These are phyloP conservation scores for Dendrocincla fuliginosa DNA, from an alignment of 2,797 vertebrate genomes.

Conservation along the genomic window DNA sequence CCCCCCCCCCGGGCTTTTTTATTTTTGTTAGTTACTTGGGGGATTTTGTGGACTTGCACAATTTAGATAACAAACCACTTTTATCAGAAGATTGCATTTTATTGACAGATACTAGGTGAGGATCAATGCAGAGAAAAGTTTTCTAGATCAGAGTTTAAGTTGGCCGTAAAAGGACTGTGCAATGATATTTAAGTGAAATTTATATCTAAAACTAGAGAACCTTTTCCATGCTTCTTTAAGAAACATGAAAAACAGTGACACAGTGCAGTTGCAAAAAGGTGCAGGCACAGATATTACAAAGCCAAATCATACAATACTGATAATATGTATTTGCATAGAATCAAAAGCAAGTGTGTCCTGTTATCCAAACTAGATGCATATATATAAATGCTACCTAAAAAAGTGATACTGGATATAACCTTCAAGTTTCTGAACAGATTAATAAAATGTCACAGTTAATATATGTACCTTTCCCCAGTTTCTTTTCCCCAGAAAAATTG, in stretches of 20 bases:
- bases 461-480: not conserved
- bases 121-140: not conserved
- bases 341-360: not conserved
- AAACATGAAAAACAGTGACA: not conserved
- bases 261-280: not conserved
- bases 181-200: not conserved
- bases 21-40: not conserved
- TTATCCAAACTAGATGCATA: not conserved
- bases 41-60: not conserved
- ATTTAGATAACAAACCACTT: not conserved
- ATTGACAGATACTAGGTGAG: not conserved
- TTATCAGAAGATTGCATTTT: not conserved
- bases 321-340: not conserved
- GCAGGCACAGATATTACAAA: not conserved
- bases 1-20: rapidly evolving
- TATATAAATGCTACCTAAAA: not conserved
- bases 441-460: not conserved
- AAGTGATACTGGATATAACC: not conserved
- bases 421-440: not conserved
- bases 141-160: not conserved
- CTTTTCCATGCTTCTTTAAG: not conserved
- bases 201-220: not conserved
- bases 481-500: not conserved
- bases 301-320: not conserved
- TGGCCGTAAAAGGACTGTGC: not conserved